phyloP scores from a whole-genome alignment of 2,888 invertebrate species.

The Asteroscopus sphinx region DNA sequence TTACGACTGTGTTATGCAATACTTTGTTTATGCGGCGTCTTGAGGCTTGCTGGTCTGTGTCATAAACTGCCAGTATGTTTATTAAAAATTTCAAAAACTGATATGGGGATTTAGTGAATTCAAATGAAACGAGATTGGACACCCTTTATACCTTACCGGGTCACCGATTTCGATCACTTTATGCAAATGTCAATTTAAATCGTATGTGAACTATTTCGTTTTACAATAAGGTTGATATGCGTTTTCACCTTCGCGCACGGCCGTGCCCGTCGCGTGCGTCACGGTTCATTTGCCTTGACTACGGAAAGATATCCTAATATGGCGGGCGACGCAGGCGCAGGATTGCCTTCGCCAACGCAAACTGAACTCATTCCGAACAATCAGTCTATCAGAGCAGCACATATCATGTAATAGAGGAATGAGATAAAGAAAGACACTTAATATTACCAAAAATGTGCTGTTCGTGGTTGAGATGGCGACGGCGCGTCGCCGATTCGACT shows the following conservation, averaged over 20 bases:
- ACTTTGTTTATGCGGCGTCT: too few species aligned
- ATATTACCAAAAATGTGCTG: conserved; percentile 80
- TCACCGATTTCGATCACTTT: conserved; percentile 29
- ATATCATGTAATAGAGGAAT: conserved; percentile 61
- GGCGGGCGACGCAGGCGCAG: conserved; percentile 77
- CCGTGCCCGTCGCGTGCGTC: conserved; percentile 73
- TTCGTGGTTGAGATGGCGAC: conserved; percentile 84
- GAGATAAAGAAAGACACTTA: conserved; percentile 60
- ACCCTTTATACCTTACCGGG: conserved; percentile 18
- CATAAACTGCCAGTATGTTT: too few species aligned
- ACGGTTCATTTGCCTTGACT: conserved; percentile 88
- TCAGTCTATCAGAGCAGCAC: conserved; percentile 75
- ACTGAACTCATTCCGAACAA: conserved; percentile 76
- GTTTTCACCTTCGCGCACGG: conserved; percentile 54
- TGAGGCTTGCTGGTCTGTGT: too few species aligned
- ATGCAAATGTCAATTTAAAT: conserved; percentile 46
- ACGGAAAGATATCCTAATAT: conserved; percentile 87
- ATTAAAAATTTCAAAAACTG: too few species aligned
- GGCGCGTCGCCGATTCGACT: conserved; percentile 80
- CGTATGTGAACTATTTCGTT: conserved; percentile 48
- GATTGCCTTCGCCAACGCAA: conserved; percentile 85
- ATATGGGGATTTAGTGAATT: not conserved
- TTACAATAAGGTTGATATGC: conserved; percentile 55
- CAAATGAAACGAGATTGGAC: conserved; percentile 5
- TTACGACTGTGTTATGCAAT: too few species aligned